Evolutionary conservation across 2,888 invertebrate genomes (phyloP).

Genomic region (Oligia latruncula): DNA sequence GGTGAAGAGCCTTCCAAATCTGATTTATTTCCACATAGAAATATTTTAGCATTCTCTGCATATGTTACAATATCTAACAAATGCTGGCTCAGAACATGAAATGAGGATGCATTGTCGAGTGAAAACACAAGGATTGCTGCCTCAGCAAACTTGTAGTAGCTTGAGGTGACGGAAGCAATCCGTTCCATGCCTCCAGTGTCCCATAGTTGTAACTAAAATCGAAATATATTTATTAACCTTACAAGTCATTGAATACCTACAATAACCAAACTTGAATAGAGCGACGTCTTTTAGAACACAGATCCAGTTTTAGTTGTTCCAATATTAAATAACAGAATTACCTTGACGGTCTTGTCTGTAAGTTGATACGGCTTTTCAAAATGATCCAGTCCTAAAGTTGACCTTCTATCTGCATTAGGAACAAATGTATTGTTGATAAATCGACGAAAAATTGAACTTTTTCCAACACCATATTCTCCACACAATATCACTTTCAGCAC

Average conservation of each 20-base stretch:
- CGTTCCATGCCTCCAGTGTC: conserved; percentile 99
- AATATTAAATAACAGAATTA: conserved; percentile 71
- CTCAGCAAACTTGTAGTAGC: conserved; percentile 98
- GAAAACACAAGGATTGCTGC: conserved; percentile 98
- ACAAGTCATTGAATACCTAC: conserved; percentile 26
- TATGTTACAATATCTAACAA: conserved; percentile 97
- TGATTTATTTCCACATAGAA: conserved; percentile 97
- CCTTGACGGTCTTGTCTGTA: conserved; percentile 94
- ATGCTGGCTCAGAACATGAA: conserved; percentile 97
- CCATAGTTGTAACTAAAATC: conserved; percentile 96
- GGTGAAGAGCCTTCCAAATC: conserved; percentile 94
- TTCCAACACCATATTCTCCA: conserved; percentile 98
- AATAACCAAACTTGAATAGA: conserved; percentile 8
- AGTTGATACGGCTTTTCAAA: conserved; percentile 95
- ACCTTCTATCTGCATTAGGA: conserved; percentile 94
- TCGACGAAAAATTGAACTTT: conserved; percentile 97
- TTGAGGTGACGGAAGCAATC: conserved; percentile 98
- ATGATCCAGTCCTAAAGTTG: conserved; percentile 97
- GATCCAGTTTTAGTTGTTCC: conserved; percentile 11
- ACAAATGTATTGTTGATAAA: conserved; percentile 97
- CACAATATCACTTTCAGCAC: conserved; percentile 98
- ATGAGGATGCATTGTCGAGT: conserved; percentile 97
- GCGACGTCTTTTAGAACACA: not conserved
- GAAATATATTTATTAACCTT: conserved; percentile 26
- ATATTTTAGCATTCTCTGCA: conserved; percentile 98